Base-by-base conservation (phyloP, 1,140 invertebrate genomes). In the Ephestia elutella region DNA sequence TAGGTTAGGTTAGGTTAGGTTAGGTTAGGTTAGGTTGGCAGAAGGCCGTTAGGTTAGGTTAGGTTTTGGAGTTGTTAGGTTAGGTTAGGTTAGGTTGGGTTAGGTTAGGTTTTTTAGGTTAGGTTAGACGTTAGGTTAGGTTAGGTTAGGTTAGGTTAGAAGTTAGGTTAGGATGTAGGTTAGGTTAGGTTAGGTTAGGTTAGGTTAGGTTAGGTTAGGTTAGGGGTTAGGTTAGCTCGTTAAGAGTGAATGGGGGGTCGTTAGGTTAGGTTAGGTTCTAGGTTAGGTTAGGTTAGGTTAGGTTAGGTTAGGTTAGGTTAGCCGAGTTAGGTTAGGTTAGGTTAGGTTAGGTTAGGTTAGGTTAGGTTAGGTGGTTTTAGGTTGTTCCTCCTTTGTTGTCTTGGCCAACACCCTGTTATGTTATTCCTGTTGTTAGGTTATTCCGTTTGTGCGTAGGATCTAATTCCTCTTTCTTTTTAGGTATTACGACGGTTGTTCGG, bases 301-400 rank as follows among this genome's bases (percentile, higher is more conserved):
- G 67, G 63, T 70, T 80, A 80, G 73, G 77, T 80, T 78, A 78
- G 77, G 76, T 80, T 78, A 74, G 75, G 60, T 70, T 66, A 62
- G 60, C 72, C 76, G 69, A 77, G 77, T 80, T 78, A 75, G 77
- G 76, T 80, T 74, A 80, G 63, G 65, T 68, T 65, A 66, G 68
- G 70, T 72, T 63, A 64, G 66, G 55, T 66, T 64, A 64, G 67
- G 67, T 70, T 67, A 64, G 65, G 68, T 67, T 67, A 62, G 59
- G 68, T 67, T 70, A 60, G 62, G 68, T 63, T 70, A 67, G 61
- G 65, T n/a, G n/a, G n/a, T n/a, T n/a, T 65, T 65, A 60, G 58
- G 59, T n/a, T n/a, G n/a, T n/a, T n/a, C n/a, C n/a, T n/a, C n/a
- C n/a, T n/a, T n/a, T n/a, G n/a, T n/a, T n/a, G n/a, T n/a, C n/a